Percentiles rank a stretch among this genome's conserved stretches.
Evolutionary conservation across 2,888 invertebrate genomes (phyloP).

Genomic region (Diarsia mendica): DNA sequence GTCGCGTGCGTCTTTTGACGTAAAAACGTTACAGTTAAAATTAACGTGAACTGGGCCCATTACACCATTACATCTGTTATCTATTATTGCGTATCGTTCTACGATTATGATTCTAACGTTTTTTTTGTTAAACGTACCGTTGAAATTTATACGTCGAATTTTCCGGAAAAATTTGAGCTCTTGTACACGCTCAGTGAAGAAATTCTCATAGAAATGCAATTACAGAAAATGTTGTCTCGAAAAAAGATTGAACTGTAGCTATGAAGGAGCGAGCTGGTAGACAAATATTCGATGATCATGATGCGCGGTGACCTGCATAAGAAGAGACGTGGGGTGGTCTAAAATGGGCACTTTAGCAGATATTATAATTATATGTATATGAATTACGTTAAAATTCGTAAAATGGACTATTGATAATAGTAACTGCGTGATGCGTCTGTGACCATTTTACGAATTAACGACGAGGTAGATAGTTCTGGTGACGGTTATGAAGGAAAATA

Average conservation of each 20-base stretch:
- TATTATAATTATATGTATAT: too few relatives aligned
- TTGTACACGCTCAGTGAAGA: too few relatives aligned
- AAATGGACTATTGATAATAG: too few relatives aligned
- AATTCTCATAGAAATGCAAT: not conserved
- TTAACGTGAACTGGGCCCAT: constrained; percentile 40
- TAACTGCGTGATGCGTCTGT: too few relatives aligned
- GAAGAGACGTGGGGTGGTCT: not conserved
- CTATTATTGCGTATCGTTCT: constrained; percentile 50
- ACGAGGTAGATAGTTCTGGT: not conserved
- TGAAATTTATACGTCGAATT: constrained; percentile 6
- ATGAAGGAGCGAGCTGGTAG: not conserved
- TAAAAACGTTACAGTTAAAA: constrained; percentile 56
- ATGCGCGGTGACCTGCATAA: not conserved
- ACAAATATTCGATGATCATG: not conserved
- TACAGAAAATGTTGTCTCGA: not conserved
- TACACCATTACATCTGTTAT: constrained; percentile 51
- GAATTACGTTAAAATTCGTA: too few relatives aligned
- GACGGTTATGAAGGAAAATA: not conserved
- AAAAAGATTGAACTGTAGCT: not conserved
- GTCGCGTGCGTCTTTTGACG: constrained; percentile 51
- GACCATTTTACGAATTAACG: too few relatives aligned
- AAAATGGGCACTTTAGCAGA: too few relatives aligned
- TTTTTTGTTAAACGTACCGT: constrained; percentile 47
- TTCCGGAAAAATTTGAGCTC: constrained; percentile 1
- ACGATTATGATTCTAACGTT: constrained; percentile 49